Evolutionary conservation across 2,888 invertebrate species (phyloP).

Genomic region (Ichneumon xanthorius): DNA sequence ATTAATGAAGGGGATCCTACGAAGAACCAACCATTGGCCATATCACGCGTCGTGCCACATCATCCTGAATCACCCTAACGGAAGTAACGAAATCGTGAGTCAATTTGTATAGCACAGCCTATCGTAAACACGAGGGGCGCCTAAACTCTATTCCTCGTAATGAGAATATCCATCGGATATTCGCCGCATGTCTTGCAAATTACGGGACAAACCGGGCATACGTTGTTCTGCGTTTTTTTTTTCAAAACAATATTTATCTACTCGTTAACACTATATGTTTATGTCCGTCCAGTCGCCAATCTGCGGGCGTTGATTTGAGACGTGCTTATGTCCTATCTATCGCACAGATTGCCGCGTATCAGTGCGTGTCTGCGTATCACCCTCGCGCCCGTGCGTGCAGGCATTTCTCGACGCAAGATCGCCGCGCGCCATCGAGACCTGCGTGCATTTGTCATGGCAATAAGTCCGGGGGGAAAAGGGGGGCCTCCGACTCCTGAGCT

Average conservation of each 20-base stretch:
- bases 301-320: constrained; percentile 32
- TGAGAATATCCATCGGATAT: background rate
- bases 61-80: background rate
- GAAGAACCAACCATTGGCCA: no score
- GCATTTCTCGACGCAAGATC: constrained; percentile 34
- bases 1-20: no score
- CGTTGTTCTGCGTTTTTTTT: background rate
- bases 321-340: constrained; percentile 39
- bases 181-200: background rate
- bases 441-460: constrained; percentile 55
- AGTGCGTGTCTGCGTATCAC: constrained; percentile 41
- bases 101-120: background rate
- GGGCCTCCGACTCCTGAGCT: constrained; percentile 31
- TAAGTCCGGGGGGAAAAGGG: constrained; percentile 31
- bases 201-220: background rate
- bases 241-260: constrained; percentile 9
- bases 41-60: no score
- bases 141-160: background rate
- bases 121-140: background rate
- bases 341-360: constrained; percentile 35
- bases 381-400: constrained; percentile 40
- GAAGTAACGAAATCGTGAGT: background rate
- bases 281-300: constrained; percentile 38
- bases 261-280: constrained; percentile 47
- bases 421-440: constrained; percentile 42